phyloP scores from a whole-genome alignment of 2,113 vertebrate species.

The Menidia beryllina region DNA sequence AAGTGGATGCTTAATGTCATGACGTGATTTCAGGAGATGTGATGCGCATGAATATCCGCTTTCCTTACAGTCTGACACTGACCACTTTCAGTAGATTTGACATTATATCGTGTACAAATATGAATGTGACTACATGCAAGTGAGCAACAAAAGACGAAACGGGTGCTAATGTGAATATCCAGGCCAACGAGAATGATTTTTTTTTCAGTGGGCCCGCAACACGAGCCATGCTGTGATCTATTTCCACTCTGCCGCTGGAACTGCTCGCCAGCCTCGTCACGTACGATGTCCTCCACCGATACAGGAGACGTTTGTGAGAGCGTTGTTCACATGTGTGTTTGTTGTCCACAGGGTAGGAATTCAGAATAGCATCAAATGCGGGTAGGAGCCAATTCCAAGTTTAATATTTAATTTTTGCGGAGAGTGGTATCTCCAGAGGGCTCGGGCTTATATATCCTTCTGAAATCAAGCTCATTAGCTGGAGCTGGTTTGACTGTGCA shows the following conservation, averaged over 20 bases:
- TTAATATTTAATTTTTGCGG: slow-evolving; percentile 43
- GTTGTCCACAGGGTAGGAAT: slow-evolving; percentile 21
- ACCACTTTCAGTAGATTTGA: not conserved
- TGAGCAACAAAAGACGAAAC: slow-evolving; percentile 19
- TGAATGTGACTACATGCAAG: slow-evolving; percentile 4
- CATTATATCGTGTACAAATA: not conserved
- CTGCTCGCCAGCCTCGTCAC: not conserved
- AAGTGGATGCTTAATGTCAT: not conserved
- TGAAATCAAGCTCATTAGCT: not conserved
- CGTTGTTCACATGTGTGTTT: no score
- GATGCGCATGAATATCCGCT: not conserved
- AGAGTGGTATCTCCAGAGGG: slow-evolving; percentile 22
- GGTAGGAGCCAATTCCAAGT: slow-evolving; percentile 7
- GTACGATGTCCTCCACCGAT: slow-evolving; percentile 11
- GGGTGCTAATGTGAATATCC: slow-evolving; percentile 55
- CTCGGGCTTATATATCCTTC: not conserved
- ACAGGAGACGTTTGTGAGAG: slow-evolving; percentile 3
- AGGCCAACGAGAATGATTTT: slow-evolving; percentile 64
- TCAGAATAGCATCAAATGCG: slow-evolving; percentile 29
- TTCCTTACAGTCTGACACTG: no score
- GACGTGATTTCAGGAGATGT: not conserved
- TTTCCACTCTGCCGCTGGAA: slow-evolving; percentile 43
- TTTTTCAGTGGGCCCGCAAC: slow-evolving; percentile 46
- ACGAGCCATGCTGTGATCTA: slow-evolving; percentile 45
- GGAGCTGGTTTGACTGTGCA: slow-evolving; percentile 8